A percentile compares a stretch with the other conserved stretches of the same genome.
Evolutionary conservation across 2,888 invertebrate species (phyloP).

Genomic region (Pristionchus maxplancki): DNA sequence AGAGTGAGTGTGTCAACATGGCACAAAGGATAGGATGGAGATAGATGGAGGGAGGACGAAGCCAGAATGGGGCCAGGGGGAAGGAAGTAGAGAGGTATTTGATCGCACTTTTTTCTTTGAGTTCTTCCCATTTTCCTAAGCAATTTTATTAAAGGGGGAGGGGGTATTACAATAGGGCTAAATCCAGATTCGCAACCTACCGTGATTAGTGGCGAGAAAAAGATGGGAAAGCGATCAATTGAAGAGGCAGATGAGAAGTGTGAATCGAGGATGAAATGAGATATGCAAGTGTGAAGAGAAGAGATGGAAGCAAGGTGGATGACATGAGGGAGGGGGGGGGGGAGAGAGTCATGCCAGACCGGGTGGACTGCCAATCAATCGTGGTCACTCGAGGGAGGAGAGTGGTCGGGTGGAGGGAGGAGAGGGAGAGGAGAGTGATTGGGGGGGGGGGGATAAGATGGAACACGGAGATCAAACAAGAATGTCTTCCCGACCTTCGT

Average conservation of each 20-base stretch:
- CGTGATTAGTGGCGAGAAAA: not conserved
- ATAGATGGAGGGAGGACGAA: not conserved
- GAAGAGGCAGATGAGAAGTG: not conserved
- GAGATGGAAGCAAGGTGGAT: not conserved
- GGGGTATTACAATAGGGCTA: too few relatives aligned
- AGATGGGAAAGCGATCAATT: not conserved
- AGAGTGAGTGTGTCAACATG: slow-evolving; percentile 40
- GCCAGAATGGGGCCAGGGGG: not conserved
- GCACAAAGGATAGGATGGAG: slow-evolving; percentile 26
- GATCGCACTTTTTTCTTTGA: too few relatives aligned
- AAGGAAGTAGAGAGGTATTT: not conserved
- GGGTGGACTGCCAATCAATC: slow-evolving; percentile 27
- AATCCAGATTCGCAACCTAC: not conserved
- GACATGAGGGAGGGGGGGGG: not conserved
- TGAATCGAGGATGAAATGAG: not conserved
- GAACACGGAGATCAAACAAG: slow-evolving; percentile 33
- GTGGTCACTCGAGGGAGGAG: slow-evolving; percentile 27
- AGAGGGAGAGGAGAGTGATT: not conserved
- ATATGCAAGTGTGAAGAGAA: not conserved
- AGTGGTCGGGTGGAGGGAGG: not conserved
- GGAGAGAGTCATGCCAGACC: slow-evolving; percentile 20
- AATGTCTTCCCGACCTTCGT: not conserved
- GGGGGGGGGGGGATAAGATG: slow-evolving; percentile 15
- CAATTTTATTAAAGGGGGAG: too few relatives aligned
- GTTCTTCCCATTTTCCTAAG: too few relatives aligned